phyloP scores from a whole-genome alignment of 2,113 vertebrate genomes.

The Tachysurus vachellii region DNA sequence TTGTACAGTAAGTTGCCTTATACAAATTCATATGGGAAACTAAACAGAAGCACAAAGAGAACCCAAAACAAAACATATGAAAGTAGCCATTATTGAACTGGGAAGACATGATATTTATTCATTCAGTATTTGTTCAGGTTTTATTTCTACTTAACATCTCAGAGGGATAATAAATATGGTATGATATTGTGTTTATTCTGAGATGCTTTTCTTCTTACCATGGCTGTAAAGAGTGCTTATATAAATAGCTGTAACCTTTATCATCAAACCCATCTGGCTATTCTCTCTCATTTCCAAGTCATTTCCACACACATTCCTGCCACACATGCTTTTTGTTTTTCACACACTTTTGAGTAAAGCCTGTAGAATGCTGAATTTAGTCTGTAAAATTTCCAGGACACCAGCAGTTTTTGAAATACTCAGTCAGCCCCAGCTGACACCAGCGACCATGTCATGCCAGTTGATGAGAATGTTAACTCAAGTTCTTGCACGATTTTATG shows the following conservation, averaged over 20 bases:
- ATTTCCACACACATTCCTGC: neutral
- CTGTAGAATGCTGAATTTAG: neutral
- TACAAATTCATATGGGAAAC: neutral
- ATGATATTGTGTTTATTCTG: neutral
- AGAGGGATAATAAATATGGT: neutral
- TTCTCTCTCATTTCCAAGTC: neutral
- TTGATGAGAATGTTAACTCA: neutral
- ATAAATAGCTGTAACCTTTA: neutral
- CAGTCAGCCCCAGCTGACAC: neutral
- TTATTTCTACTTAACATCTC: neutral
- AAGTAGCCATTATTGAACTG: neutral
- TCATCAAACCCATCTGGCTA: neutral
- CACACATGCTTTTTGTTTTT: neutral
- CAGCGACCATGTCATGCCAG: neutral
- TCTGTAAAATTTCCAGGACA: neutral
- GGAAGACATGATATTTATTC: neutral
- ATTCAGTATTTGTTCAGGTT: neutral
- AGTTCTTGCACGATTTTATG: neutral
- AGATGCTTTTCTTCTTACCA: neutral
- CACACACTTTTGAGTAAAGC: neutral
- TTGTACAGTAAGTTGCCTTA: neutral
- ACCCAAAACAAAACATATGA: neutral
- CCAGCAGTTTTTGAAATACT: neutral
- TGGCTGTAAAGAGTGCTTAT: neutral
- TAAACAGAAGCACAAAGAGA: neutral